Evolutionary conservation across 2,888 invertebrate genomes (phyloP), one percentile per base, ranked within the genome.

Genomic region (Sphinx pinastri): DNA sequence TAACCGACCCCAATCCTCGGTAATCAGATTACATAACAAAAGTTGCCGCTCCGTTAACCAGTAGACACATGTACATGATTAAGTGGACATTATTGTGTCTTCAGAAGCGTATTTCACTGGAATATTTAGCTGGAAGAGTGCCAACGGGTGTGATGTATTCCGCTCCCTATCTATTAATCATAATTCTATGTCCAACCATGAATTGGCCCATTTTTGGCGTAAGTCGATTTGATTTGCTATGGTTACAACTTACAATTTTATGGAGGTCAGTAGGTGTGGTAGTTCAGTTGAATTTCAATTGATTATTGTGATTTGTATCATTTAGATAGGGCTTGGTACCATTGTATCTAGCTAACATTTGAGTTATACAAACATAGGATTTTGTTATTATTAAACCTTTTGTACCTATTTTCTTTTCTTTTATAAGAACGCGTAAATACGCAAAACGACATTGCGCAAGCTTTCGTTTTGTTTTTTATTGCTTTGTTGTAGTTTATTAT

Each of bases 141-240:
- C 73, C 71, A 73, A 49, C 59, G 13, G 54, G 60, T 71, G 73
- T 82, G 82, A 83, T 82, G 81, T 79, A 81, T 82, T 76, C 77
- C 73, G 79, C 83, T 85, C 81, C 80, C 75, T 73, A 74, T 72
- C 81, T 81, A 86, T 88, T 86, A 84, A 87, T 88, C 85, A 87
- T 88, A 84, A 85, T 86, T 86, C 85, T 85, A 85, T 81, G 81
- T 74, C 74, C 75, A 77, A 77, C 79, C 75, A 80, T 78, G 79
- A 81, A 79, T 81, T 77, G 79, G 75, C 74, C 78, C 71, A 75
- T 78, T 82, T 82, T 78, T 75, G 73, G 55, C 72, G 75, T 78
- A 79, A 72, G 59, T 59, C 47, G 19, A 19, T 63, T 63, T 63
- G 63, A 63, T 63, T 63, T 63, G 63, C 49, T 49, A 47, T 63